Base-by-base conservation (phyloP, 2,888 invertebrate species). In the Podabrus alpinus region DNA sequence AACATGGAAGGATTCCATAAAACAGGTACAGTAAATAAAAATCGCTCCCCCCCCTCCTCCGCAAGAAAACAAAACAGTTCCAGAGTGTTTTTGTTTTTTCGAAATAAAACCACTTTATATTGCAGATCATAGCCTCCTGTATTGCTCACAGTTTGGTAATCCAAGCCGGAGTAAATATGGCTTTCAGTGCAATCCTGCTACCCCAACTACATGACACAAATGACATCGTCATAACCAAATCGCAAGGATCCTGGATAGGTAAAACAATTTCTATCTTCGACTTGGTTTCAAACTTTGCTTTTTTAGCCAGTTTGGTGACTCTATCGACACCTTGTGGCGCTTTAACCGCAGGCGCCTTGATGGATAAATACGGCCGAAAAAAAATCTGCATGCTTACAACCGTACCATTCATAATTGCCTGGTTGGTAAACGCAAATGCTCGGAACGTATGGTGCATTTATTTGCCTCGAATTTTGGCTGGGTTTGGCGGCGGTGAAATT, bases 191-290 rank as follows among this genome's bases (percentile, higher is more conserved):
- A 9, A 86, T 91, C 68, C 84, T 91, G 71, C 82, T 90, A 71
- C 89, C 90, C 10, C 90, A 90, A 77, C 84, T 91, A 62, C 82
- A 82, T 10, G 82, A 86, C 71, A 83, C 83, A 60, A 87, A 86
- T 76, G 81, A 84, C 29, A 86, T 89, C 45, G 80, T 81, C 15
- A 86, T 90, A 59, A 86, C 86, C 60, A 86, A 86, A 74, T 85
- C 86, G 24, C 85, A 90, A 82, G 88, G 87, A 24, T 90, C 91
- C 24, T 91, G 91, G 91, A 90, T 91, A 82, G 90, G 91, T 90
- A 84, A 68, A 19, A 61, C 0, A 5, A 62, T 13, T 9, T n/a
- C 17, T 21, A 4, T 9, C 13, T 64, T 64, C 2, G 11, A 21
- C n/a, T 21, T 19, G 0, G 11, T 29, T 79, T 76, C 86, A 19